A percentile compares a stretch with the other conserved stretches of the same genome.
Evolutionary conservation across 2,113 vertebrate species (phyloP).

Genomic region (Atherinomorus stipes): DNA sequence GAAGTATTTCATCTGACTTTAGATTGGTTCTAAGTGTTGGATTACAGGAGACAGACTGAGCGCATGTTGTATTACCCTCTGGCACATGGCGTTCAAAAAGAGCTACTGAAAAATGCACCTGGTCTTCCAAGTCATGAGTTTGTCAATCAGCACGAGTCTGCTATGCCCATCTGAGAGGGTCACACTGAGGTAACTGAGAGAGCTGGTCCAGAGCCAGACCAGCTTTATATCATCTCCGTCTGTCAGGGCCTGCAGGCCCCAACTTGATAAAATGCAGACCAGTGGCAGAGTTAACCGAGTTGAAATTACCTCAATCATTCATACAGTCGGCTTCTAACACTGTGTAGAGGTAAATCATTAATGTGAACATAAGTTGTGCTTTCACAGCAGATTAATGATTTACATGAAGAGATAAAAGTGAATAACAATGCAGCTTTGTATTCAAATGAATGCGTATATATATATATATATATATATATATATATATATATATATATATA

Average conservation of each 20-base stretch:
- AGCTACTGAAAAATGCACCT: conserved; percentile 42
- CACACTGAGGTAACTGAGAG: conserved; percentile 56
- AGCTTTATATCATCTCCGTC: conserved; percentile 38
- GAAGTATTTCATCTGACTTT: conserved; percentile 30
- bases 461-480: too few relatives aligned
- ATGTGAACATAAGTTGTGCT: neutral
- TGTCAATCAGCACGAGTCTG: conserved; percentile 31
- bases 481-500: too few relatives aligned
- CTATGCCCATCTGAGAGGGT: conserved; percentile 54
- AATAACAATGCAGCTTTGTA: too few relatives aligned
- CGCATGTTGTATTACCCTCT: conserved; percentile 62
- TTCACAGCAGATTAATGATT: conserved; percentile 42
- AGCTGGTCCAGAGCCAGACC: conserved; percentile 64
- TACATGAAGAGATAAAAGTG: neutral
- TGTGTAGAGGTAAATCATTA: conserved; percentile 49
- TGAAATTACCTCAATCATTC: conserved; percentile 33
- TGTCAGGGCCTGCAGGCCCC: conserved; percentile 47
- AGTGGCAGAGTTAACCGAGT: conserved; percentile 25
- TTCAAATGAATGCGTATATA: too few relatives aligned
- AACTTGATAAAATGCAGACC: conserved; percentile 57
- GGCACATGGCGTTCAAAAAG: conserved; percentile 26
- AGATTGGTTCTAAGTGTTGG: conserved; percentile 49
- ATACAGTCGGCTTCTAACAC: conserved; percentile 19
- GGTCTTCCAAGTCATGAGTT: conserved; percentile 60
- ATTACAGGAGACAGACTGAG: conserved; percentile 49